These are phyloP conservation scores for Batillaria attramentaria DNA, from an alignment of 1,140 invertebrate species.

Conservation along the genomic window DNA sequence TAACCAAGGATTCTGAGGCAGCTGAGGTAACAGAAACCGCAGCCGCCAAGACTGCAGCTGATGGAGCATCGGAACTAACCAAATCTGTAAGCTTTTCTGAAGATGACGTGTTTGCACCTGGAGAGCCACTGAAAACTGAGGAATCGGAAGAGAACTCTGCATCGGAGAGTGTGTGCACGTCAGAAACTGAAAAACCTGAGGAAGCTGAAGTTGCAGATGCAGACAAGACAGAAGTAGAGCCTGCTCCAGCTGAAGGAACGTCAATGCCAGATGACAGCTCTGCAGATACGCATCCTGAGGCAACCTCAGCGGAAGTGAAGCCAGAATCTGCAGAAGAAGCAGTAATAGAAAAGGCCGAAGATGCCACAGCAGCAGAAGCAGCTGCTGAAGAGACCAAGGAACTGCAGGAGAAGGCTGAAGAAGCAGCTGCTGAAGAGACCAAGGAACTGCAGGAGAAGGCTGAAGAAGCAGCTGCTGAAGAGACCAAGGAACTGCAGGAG, in stretches of 20 bases:
- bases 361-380: not conserved
- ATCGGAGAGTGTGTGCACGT: no score
- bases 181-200: no score
- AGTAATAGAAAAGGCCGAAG: not conserved
- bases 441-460: not conserved
- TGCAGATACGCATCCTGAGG: no score
- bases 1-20: not conserved
- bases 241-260: no score
- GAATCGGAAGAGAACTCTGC: no score
- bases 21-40: not conserved
- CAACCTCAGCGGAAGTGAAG: no score
- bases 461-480: constrained; percentile 4
- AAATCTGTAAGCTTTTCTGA: not conserved
- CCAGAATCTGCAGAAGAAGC: no score
- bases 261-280: no score
- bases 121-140: not conserved
- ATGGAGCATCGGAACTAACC: not conserved
- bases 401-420: not conserved
- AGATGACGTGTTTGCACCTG: not conserved
- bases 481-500: not conserved
- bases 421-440: not conserved
- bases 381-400: not conserved
- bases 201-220: no score
- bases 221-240: no score
- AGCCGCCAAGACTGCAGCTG: not conserved